These are phyloP conservation scores for Rattus rattus DNA, from an alignment of 2,113 vertebrate genomes.

Conservation along the genomic window DNA sequence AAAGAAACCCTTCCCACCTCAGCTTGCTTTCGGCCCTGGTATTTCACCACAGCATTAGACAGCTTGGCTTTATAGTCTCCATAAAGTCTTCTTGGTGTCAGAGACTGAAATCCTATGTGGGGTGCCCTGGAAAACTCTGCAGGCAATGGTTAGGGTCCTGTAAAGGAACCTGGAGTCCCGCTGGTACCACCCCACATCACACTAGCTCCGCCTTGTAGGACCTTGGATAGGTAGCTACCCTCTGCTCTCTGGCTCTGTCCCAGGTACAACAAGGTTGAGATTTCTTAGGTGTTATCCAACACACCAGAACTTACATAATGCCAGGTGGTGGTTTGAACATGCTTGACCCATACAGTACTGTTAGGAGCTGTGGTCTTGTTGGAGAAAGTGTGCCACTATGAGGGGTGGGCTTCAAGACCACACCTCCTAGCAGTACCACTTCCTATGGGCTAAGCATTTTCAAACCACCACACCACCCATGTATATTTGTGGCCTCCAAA, in stretches of 20 bases:
- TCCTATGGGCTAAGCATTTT: too few relatives aligned
- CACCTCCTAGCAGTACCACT: too few relatives aligned
- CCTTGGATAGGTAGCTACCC: neutral
- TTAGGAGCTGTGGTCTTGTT: too few relatives aligned
- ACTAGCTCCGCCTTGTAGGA: neutral
- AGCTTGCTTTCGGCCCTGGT: neutral
- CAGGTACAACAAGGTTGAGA: neutral
- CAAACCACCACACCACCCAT: too few relatives aligned
- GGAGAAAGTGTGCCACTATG: too few relatives aligned
- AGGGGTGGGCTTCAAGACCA: too few relatives aligned
- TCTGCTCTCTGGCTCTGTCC: neutral
- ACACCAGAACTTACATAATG: neutral
- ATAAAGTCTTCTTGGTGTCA: neutral
- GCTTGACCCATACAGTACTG: too few relatives aligned
- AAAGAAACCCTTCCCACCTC: neutral
- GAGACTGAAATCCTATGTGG: fast-evolving
- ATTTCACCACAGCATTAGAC: neutral
- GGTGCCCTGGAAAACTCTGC: fast-evolving
- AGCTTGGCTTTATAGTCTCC: neutral
- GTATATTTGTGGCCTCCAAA: neutral
- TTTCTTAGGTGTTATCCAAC: neutral
- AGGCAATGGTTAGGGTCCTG: fast-evolving
- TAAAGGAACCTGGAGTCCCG: neutral
- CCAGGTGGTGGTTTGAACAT: too few relatives aligned
- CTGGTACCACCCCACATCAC: neutral